Evolutionary conservation across 2,113 vertebrate species (phyloP), one percentile per base, ranked within the genome.

Genomic region (Pica pica): DNA sequence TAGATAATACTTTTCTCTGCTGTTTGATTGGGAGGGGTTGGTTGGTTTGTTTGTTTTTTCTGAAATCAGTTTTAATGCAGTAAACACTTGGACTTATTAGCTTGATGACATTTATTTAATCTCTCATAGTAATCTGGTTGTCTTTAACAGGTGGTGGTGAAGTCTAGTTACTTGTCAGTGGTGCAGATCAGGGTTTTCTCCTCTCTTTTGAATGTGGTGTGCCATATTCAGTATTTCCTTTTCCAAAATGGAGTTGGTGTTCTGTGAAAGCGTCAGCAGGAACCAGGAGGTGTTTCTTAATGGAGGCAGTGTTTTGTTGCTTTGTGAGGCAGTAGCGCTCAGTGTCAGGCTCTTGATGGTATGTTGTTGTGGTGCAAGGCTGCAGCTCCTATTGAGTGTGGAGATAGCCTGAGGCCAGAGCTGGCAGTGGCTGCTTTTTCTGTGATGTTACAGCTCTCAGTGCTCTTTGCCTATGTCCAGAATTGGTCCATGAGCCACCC

Each of bases 381-480:
- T 41, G 78, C 33, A 33, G 35, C 52, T 75, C 21, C 30, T 50
- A 3, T 23, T 42, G 52, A 44, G 46, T 52, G n/a, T 85, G 68
- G 73, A 77, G 70, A 37, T 33, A 53, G 60, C 50, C 56, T 41
- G 55, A 64, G 44, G 41, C 57, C 24, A 39, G 61, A 75, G 30
- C 70, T 63, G 61, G 16, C 56, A 42, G 35, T 47, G 39, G 7
- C 9, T 75, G 52, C 22, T 59, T 21, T 74, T 67, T 13, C 14
- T 57, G 28, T 18, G 7, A 4, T 42, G n/a, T 55, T 85, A 22
- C 35, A 60, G 35, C 61, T 55, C 28, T 55, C 1, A 0, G 7
- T 0, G 0, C 7, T 59, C 33, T 49, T 61, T 28, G 39, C 23
- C 18, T 63, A 4, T 2, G 0, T 56, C 59, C 10, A 7, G 10